Evolutionary conservation across 2,888 invertebrate species (phyloP).

Genomic region (Limenitis camilla): DNA sequence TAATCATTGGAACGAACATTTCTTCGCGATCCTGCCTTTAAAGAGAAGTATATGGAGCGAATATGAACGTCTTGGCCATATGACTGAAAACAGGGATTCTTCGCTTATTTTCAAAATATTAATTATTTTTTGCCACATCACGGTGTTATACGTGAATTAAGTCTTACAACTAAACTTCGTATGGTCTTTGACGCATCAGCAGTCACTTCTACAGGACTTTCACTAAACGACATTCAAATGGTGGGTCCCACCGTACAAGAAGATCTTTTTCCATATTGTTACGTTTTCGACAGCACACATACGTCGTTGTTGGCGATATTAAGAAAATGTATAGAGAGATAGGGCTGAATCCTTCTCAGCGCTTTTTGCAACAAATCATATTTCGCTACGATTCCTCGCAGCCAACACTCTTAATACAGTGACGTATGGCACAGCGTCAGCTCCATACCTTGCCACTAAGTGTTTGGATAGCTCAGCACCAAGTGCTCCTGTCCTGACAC

Average conservation of each 20-base stretch:
- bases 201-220: constrained; percentile 3
- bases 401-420: no score
- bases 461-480: no score
- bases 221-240: neutral
- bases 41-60: constrained; percentile 11
- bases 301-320: constrained; percentile 2
- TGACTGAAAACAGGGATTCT: constrained; percentile 1
- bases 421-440: no score
- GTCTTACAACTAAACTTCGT: constrained; percentile 22
- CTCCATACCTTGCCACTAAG: no score
- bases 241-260: constrained; percentile 7
- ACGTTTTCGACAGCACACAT: constrained; percentile 8
- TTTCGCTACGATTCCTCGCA: neutral
- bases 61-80: constrained; percentile 18
- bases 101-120: neutral
- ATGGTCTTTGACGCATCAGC: constrained; percentile 22
- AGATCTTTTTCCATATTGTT: constrained; percentile 4
- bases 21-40: neutral
- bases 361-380: constrained; percentile 1
- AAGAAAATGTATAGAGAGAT: constrained; percentile 11
- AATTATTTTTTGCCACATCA: constrained; percentile 26
- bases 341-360: neutral
- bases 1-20: constrained; percentile 6
- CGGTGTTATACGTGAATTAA: constrained; percentile 17
- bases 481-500: no score